Percentiles rank a stretch among this genome's conserved stretches.
These are phyloP conservation scores for Patella pellucida DNA, from an alignment of 2,888 invertebrate genomes.

Conservation along the genomic window DNA sequence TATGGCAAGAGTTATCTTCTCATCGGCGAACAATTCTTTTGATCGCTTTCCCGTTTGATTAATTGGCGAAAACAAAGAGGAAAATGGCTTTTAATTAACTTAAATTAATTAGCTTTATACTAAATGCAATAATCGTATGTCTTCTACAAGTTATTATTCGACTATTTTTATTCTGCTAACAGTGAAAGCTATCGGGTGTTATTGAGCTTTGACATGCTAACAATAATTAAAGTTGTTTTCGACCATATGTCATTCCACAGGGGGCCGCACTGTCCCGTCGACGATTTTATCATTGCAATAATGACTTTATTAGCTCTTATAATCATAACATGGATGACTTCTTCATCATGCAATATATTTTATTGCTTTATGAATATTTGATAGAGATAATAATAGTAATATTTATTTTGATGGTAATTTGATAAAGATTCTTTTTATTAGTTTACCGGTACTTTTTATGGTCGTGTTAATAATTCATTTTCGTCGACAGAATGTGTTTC, in stretches of 20 bases:
- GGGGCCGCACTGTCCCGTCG: background rate
- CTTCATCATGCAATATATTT: slow-evolving; percentile 11
- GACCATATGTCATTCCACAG: slow-evolving; percentile 9
- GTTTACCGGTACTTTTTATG: slow-evolving; percentile 1
- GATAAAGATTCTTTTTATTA: background rate
- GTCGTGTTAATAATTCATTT: background rate
- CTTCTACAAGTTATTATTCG: too few relatives aligned
- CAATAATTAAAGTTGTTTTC: slow-evolving; percentile 8
- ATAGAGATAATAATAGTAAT: background rate
- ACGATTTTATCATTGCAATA: slow-evolving; percentile 7
- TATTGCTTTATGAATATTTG: slow-evolving; percentile 4
- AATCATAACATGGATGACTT: slow-evolving; percentile 7
- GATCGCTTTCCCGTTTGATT: slow-evolving; percentile 6
- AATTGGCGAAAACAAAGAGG: slow-evolving; percentile 3
- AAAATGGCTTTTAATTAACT: slow-evolving; percentile 12
- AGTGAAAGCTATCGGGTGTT: slow-evolving; percentile 2
- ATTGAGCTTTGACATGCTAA: slow-evolving; percentile 5
- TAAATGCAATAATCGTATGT: background rate
- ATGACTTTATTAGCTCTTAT: slow-evolving; percentile 10
- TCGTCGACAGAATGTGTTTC: background rate
- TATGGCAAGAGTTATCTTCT: too few relatives aligned
- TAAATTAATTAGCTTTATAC: slow-evolving; percentile 9
- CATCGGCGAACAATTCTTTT: background rate
- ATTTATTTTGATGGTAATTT: slow-evolving; percentile 10
- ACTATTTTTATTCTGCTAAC: background rate